Base-by-base conservation (phyloP, 2,797 vertebrate species). In the Falco peregrinus region DNA sequence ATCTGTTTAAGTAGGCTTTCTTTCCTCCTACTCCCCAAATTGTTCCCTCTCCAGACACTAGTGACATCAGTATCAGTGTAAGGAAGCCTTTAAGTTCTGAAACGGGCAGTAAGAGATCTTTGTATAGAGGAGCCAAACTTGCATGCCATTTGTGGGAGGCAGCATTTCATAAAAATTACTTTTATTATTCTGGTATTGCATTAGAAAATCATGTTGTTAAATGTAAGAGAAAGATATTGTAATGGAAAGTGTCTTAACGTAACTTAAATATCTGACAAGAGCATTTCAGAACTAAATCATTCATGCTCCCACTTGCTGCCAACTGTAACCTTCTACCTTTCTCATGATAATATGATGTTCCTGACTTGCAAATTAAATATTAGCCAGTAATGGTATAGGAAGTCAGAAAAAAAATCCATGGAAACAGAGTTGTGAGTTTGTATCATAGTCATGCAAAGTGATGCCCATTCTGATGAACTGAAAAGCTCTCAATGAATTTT, bases 281-380 rank as follows among this genome's bases (percentile, higher is more conserved):
- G 73, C 83, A 64, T 86, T 92, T 97, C 65, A 91, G 91, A 89
- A 81, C 92, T 26, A 96, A 93, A 87, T 92, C 85, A 60, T 96
- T 83, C 79, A 71, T 69, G 94, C 92, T 97, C 94, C 97, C 90
- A 97, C 96, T 75, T 97, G 95, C 97, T 97, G 96, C 96, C 95
- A 97, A 60, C 77, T 87, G 39, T 91, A 95, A 91, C 93, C 74
- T 94, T 67, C 87, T 79, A 76, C 50, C 91, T 96, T 98, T 97
- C 96, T 97, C 64, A 96, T 97, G 97, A 71, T 96, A 96, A 97
- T 95, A 47, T 37, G 69, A 84, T 73, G 84, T 70, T 84, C 84
- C 89, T 92, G 82, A 95, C 81, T 96, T 93, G 95, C 90, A 92
- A 81, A 94, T 64, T 63, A 92, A 93, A 59, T 18, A 88, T 92